A percentile compares a stretch with the other conserved stretches of the same genome.
Conservation (phyloP, 2,113 vertebrate genomes). For the Brachyhypopomus gauderio region DNA sequence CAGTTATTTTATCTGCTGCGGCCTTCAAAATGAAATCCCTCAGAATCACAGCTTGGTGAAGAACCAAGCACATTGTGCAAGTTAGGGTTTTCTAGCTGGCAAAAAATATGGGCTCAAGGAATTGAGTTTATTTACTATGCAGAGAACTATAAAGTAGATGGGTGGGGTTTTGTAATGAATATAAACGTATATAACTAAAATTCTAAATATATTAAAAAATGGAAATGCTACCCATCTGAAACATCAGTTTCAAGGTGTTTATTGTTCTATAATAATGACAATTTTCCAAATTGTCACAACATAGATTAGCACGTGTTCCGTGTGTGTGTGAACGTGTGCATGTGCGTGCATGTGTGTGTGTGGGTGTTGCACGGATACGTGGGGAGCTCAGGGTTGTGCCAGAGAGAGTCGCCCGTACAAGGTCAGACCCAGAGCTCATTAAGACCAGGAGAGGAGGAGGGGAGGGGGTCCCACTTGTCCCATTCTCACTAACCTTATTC, state of each 20-base stretch:
- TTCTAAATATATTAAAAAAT: neutral
- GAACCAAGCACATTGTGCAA: too few species aligned
- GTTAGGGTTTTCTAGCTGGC: too few species aligned
- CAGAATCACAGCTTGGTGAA: too few species aligned
- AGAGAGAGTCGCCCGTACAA: slow-evolving; percentile 57
- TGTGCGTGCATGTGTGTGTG: slow-evolving; percentile 5
- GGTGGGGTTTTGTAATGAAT: too few species aligned
- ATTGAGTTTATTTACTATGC: too few species aligned
- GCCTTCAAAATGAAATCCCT: slow-evolving; percentile 21
- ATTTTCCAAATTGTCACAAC: neutral
- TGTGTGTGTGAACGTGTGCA: slow-evolving; percentile 16
- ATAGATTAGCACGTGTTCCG: neutral
- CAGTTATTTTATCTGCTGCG: neutral
- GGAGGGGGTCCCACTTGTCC: slow-evolving; percentile 57
- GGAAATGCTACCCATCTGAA: neutral
- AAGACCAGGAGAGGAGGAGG: slow-evolving; percentile 53
- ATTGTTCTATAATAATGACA: neutral
- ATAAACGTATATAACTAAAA: too few species aligned
- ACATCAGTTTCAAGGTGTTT: neutral
- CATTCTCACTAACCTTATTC: slow-evolving; percentile 66
- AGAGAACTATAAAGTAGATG: too few species aligned
- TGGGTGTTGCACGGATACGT: slow-evolving; percentile 37
- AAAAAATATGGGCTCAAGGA: too few species aligned
- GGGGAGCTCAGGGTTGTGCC: slow-evolving; percentile 50
- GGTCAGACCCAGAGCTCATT: slow-evolving; percentile 68